These are phyloP conservation scores for Venustaconcha ellipsiformis DNA, from an alignment of 1,140 invertebrate genomes.

Conservation along the genomic window DNA sequence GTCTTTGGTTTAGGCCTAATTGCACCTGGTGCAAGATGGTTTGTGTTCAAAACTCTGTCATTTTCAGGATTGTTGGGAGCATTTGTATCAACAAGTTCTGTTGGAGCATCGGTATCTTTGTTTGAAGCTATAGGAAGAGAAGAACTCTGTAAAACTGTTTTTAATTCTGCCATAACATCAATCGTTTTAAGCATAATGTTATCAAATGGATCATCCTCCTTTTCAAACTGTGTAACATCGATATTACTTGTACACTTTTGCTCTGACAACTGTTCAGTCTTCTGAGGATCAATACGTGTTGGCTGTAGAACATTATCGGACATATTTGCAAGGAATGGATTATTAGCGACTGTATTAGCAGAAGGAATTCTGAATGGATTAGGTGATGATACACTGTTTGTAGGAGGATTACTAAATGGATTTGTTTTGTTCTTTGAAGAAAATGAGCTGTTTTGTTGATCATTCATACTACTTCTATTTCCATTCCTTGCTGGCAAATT, in stretches of 20 bases:
- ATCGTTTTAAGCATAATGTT: constrained; percentile 52
- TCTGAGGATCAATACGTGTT: constrained; percentile 24
- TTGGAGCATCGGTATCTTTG: neutral
- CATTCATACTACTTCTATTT: too few species aligned
- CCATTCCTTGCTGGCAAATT: too few species aligned
- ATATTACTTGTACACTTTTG: constrained; percentile 16
- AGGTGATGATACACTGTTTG: too few species aligned
- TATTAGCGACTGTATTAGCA: constrained; percentile 14
- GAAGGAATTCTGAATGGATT: neutral
- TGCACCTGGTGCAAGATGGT: neutral
- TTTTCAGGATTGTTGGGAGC: neutral
- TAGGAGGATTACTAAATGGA: too few species aligned
- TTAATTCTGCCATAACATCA: constrained; percentile 54
- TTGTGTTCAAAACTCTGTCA: neutral
- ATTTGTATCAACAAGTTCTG: neutral
- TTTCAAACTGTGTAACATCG: constrained; percentile 54
- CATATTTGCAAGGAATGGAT: constrained; percentile 29
- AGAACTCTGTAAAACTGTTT: constrained; percentile 32
- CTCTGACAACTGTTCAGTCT: neutral
- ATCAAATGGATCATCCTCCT: constrained; percentile 55
- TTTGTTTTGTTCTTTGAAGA: too few species aligned
- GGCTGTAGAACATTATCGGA: constrained; percentile 46
- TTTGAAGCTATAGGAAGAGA: neutral
- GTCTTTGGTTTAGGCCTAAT: constrained; percentile 3
- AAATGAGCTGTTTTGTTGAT: too few species aligned